Evolutionary conservation across 2,888 invertebrate species (phyloP).

Genomic region (Beris chalybata): DNA sequence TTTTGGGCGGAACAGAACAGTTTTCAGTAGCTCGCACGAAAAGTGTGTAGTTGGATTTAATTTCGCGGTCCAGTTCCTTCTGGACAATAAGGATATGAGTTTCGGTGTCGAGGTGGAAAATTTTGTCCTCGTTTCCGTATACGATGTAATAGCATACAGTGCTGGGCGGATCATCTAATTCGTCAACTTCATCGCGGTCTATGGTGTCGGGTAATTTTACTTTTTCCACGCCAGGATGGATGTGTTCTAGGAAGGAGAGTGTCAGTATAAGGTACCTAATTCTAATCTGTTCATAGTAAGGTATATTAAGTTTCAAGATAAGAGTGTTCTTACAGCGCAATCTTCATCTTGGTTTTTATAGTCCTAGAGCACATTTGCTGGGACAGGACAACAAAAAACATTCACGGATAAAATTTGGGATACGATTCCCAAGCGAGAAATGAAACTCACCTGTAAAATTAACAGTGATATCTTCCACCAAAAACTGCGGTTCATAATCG

Average conservation of each 20-base stretch:
- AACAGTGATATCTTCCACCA: slow-evolving; percentile 68
- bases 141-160: slow-evolving; percentile 92
- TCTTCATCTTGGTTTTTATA: too few relatives aligned
- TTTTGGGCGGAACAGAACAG: slow-evolving; percentile 65
- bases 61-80: slow-evolving; percentile 75
- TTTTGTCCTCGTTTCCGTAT: slow-evolving; percentile 74
- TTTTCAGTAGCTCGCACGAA: slow-evolving; percentile 83
- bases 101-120: slow-evolving; percentile 72
- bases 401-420: not conserved
- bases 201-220: slow-evolving; percentile 76
- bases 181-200: slow-evolving; percentile 82
- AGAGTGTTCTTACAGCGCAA: too few relatives aligned
- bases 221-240: slow-evolving; percentile 65
- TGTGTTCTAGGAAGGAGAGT: slow-evolving; percentile 55
- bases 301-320: too few relatives aligned
- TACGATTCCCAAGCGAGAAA: not conserved
- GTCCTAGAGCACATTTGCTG: too few relatives aligned
- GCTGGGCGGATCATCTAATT: slow-evolving; percentile 76
- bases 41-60: slow-evolving; percentile 66
- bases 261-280: too few relatives aligned
- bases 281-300: too few relatives aligned
- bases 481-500: slow-evolving; percentile 85
- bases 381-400: too few relatives aligned
- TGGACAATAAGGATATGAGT: slow-evolving; percentile 62
- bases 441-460: slow-evolving; percentile 68